A percentile compares a stretch with the other conserved stretches of the same genome.
Conservation (phyloP, 1,140 invertebrate genomes). For the Araneus ventricosus region DNA sequence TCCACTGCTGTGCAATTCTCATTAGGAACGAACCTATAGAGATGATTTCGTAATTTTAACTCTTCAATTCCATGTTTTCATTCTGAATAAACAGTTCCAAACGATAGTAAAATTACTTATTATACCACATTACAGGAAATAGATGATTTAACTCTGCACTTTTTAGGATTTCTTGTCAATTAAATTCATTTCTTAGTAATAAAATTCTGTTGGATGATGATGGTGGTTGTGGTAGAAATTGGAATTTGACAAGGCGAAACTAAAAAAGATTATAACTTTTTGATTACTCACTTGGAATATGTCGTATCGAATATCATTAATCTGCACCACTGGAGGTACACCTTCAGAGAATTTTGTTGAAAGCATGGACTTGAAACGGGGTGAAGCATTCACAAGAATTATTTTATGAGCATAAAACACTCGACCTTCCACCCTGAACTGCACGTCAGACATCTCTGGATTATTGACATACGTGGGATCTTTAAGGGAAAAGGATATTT, state of each 20-base stretch:
- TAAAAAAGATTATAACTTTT: no score
- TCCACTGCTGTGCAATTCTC: no score
- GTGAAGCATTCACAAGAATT: conserved; percentile 92
- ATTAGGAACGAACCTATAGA: no score
- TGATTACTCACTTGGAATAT: conserved; percentile 88
- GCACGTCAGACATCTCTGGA: conserved; percentile 93
- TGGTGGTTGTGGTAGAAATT: background rate
- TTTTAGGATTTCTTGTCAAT: no score
- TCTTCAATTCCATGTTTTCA: no score
- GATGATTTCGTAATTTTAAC: no score
- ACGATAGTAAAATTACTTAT: no score
- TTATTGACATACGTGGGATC: conserved; percentile 96
- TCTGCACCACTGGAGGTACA: conserved; percentile 91
- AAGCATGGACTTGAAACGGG: conserved; percentile 91
- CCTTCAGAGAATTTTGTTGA: conserved; percentile 88
- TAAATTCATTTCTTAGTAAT: no score
- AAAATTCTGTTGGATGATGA: background rate
- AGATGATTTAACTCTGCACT: no score
- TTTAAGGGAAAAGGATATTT: background rate
- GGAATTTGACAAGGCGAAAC: background rate
- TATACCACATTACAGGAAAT: no score
- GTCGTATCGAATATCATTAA: conserved; percentile 94
- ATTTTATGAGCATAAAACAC: conserved; percentile 97
- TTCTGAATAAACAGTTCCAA: no score
- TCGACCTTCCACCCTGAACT: conserved; percentile 92